Evolutionary conservation across 1,140 invertebrate genomes (phyloP).

Genomic region (Drosophila neocordata): DNA sequence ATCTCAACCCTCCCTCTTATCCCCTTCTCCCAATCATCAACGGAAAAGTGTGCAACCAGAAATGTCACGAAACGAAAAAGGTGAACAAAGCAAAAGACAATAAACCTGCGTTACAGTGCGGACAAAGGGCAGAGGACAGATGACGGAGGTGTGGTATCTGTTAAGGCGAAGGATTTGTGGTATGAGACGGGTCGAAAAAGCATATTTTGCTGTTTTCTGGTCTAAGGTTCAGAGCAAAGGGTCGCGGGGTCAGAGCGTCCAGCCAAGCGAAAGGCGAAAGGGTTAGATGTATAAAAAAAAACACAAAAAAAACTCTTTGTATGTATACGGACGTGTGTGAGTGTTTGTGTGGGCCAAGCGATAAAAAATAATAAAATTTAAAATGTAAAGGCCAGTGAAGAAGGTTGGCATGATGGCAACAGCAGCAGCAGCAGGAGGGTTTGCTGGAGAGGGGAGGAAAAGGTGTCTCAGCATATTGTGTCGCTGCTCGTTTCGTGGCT

Average conservation of each 20-base stretch:
- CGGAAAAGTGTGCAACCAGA: constrained; percentile 1
- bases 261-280: constrained; percentile 49
- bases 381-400: constrained; percentile 45
- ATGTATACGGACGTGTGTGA: background rate
- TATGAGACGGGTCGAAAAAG: constrained; percentile 45
- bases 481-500: constrained; percentile 72
- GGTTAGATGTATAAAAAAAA: constrained; percentile 44
- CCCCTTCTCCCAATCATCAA: background rate
- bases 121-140: background rate
- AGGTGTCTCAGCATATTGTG: constrained; percentile 63
- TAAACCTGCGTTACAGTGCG: constrained; percentile 35
- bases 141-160: background rate
- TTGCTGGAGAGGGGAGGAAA: background rate
- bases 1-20: no score
- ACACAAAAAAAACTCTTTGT: background rate
- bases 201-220: constrained; percentile 63
- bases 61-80: constrained; percentile 13
- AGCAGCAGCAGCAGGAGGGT: background rate
- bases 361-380: constrained; percentile 76
- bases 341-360: constrained; percentile 42
- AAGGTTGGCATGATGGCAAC: background rate
- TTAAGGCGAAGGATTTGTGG: constrained; percentile 4
- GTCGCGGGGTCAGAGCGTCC: constrained; percentile 50
- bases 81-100: constrained; percentile 50
- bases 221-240: constrained; percentile 9